Evolutionary conservation across 2,888 invertebrate genomes (phyloP).

Genomic region (Mellilla xanthometata): DNA sequence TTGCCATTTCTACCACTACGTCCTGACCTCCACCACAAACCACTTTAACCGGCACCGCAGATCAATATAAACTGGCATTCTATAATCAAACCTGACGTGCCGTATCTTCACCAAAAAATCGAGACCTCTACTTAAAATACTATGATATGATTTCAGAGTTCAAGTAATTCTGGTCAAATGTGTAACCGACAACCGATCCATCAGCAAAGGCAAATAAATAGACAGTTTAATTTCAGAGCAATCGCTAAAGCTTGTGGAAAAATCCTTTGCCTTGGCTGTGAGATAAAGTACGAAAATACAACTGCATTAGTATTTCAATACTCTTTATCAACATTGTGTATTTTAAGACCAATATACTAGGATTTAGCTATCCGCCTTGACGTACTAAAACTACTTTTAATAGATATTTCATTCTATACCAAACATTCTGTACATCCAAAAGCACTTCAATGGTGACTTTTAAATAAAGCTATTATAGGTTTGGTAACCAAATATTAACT

Average conservation of each 20-base stretch:
- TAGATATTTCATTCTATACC: too few species aligned
- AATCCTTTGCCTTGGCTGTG: constrained; percentile 11
- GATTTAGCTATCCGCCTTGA: too few species aligned
- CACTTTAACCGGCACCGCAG: constrained; percentile 3
- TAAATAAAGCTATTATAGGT: too few species aligned
- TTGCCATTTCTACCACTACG: constrained; percentile 43
- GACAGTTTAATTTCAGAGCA: constrained; percentile 57
- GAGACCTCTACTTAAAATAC: constrained; percentile 1
- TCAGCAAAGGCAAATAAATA: constrained; percentile 61
- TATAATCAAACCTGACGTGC: constrained; percentile 26
- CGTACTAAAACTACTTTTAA: too few species aligned
- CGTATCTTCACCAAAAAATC: constrained; percentile 16
- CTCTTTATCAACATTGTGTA: too few species aligned
- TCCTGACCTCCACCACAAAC: constrained; percentile 20
- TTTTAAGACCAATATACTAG: too few species aligned
- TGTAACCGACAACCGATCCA: constrained; percentile 54
- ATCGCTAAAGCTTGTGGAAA: constrained; percentile 12
- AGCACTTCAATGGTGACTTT: too few species aligned
- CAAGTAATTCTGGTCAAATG: constrained; percentile 38
- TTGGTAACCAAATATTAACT: too few species aligned
- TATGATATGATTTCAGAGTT: constrained; percentile 9
- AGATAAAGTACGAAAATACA: constrained; percentile 1
- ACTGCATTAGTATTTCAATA: neutral
- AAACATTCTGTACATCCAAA: too few species aligned
- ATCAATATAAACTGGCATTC: constrained; percentile 13